Evolutionary conservation across 2,797 vertebrate species (phyloP).

Genomic region (Melanotaenia parkinsoni): DNA sequence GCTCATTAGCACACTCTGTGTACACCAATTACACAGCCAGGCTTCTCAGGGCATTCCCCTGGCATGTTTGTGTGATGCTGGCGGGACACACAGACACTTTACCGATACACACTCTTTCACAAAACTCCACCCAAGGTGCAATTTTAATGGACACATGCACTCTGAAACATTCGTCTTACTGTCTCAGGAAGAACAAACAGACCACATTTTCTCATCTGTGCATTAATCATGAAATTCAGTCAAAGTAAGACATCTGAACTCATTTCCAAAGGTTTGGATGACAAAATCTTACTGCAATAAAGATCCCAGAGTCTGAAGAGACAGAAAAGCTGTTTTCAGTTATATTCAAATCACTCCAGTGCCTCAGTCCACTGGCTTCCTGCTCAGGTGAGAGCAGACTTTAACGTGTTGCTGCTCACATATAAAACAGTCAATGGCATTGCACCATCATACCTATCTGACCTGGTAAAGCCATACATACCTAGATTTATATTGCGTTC

Average conservation of each 20-base stretch:
- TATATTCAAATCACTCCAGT: no score
- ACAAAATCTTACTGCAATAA: no score
- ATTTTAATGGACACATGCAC: background rate
- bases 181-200: conserved; percentile 2
- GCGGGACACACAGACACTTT: conserved; percentile 38
- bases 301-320: background rate
- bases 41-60: conserved; percentile 79
- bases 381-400: background rate
- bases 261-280: background rate
- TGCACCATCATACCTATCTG: no score
- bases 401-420: no score
- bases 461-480: no score
- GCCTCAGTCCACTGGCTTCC: background rate
- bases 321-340: background rate
- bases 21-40: conserved; percentile 83
- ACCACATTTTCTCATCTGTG: background rate
- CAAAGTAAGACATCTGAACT: background rate
- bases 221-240: background rate
- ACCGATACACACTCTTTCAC: conserved; percentile 18
- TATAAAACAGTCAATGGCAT: no score
- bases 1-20: conserved; percentile 85
- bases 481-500: no score
- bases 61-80: conserved; percentile 49
- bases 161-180: background rate
- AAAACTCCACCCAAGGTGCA: conserved; percentile 20